A percentile compares a stretch with the other conserved stretches of the same genome.
These are phyloP conservation scores for Eurypyga helias DNA, from an alignment of 2,113 vertebrate species.

Conservation along the genomic window DNA sequence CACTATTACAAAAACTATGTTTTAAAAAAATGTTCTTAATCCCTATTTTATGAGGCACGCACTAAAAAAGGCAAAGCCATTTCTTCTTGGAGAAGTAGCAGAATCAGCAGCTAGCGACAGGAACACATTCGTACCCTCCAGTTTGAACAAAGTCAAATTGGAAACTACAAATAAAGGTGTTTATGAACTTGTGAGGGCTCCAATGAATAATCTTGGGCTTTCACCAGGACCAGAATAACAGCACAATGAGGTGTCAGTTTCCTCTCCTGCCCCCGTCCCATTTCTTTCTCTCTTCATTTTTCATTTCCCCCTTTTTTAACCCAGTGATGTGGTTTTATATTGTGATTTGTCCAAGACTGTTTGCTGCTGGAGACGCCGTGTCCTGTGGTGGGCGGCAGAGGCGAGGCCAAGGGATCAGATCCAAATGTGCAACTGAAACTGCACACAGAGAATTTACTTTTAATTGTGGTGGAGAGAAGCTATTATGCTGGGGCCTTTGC, in stretches of 20 bases:
- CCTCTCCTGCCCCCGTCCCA: neutral
- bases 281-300: neutral
- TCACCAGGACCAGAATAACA: neutral
- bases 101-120: slow-evolving; percentile 61
- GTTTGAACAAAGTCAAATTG: slow-evolving; percentile 63
- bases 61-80: slow-evolving; percentile 9
- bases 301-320: neutral
- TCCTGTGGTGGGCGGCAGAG: neutral
- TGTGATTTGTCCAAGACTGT: neutral
- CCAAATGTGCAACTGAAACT: neutral
- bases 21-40: slow-evolving; percentile 55
- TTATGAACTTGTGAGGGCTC: slow-evolving; percentile 51
- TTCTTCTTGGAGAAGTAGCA: slow-evolving; percentile 58
- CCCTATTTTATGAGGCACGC: slow-evolving; percentile 63
- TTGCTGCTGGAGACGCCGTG: neutral
- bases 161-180: slow-evolving; percentile 61
- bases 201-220: neutral
- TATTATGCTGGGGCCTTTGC: neutral
- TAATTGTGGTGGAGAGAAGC: neutral
- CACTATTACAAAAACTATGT: slow-evolving; percentile 60
- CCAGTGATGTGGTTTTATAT: neutral
- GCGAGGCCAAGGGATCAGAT: neutral
- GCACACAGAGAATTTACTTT: fast-evolving
- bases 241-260: neutral
- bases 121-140: slow-evolving; percentile 27